Conservation (phyloP, 2,113 vertebrate species). For the Toxotes chatareus region DNA sequence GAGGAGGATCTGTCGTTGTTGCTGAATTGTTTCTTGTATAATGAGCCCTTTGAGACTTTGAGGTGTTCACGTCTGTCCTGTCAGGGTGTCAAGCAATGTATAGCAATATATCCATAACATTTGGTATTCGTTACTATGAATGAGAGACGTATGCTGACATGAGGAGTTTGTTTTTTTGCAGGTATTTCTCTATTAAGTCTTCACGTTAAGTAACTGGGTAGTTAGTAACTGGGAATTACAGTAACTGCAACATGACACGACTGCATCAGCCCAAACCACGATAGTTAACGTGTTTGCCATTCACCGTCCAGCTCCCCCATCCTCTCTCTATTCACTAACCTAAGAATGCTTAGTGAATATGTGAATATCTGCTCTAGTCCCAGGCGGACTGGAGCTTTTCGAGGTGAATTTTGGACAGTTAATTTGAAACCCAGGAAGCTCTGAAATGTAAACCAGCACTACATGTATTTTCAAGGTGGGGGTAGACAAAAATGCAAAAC, state of each 20-base stretch:
- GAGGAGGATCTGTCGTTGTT: background rate
- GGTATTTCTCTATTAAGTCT: no score
- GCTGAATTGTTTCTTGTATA: background rate
- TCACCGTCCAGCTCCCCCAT: no score
- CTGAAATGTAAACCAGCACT: constrained; percentile 15
- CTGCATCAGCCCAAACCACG: no score
- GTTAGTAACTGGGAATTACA: background rate
- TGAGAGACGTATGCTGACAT: no score
- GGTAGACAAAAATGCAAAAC: background rate
- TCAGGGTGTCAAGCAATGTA: no score
- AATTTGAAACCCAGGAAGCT: constrained; percentile 7
- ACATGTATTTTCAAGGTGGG: constrained; percentile 4
- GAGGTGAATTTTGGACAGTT: constrained; percentile 15
- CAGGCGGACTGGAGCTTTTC: background rate
- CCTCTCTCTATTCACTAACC: no score
- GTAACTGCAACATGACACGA: background rate
- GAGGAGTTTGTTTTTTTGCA: no score
- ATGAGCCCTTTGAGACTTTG: constrained; percentile 10
- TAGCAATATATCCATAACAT: no score
- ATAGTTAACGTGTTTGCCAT: no score
- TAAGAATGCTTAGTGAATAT: background rate
- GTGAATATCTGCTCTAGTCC: background rate
- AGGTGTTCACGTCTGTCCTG: background rate
- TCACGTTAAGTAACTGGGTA: no score
- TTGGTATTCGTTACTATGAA: no score